These are phyloP conservation scores for Euplexia lucipara DNA, from an alignment of 2,888 invertebrate species.

Conservation along the genomic window DNA sequence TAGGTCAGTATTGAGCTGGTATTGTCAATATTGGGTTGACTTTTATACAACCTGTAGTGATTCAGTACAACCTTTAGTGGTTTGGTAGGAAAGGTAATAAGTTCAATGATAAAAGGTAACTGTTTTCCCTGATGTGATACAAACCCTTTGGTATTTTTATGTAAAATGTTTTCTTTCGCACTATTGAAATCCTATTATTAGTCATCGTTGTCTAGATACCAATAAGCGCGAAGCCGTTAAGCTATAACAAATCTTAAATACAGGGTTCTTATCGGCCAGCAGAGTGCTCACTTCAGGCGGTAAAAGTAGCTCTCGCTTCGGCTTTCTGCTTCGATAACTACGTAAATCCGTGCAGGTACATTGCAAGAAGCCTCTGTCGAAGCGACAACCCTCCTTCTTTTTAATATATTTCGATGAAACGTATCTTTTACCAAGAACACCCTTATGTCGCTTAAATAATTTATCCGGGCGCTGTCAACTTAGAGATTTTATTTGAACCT, in stretches of 20 bases:
- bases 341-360: conserved; percentile 37
- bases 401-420: conserved; percentile 42
- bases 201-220: conserved; percentile 1
- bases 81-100: too few relatives aligned
- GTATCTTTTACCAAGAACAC: conserved; percentile 33
- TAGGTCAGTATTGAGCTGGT: conserved; percentile 1
- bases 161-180: neutral
- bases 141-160: too few relatives aligned
- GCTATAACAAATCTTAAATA: conserved; percentile 25
- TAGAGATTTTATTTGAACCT: conserved; percentile 14
- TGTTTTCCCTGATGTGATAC: too few relatives aligned
- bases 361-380: conserved; percentile 19
- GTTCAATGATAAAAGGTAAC: too few relatives aligned
- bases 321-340: conserved; percentile 37
- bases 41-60: too few relatives aligned
- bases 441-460: conserved; percentile 14
- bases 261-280: conserved; percentile 21
- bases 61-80: too few relatives aligned
- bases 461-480: conserved; percentile 15
- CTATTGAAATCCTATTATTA: neutral
- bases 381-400: conserved; percentile 8
- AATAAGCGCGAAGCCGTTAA: neutral
- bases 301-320: conserved; percentile 38
- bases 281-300: conserved; percentile 38
- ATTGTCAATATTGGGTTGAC: neutral